A percentile compares a stretch with the other conserved stretches of the same genome.
Conservation (phyloP, 2,888 invertebrate species). For the Digitonthophagus gazella region DNA sequence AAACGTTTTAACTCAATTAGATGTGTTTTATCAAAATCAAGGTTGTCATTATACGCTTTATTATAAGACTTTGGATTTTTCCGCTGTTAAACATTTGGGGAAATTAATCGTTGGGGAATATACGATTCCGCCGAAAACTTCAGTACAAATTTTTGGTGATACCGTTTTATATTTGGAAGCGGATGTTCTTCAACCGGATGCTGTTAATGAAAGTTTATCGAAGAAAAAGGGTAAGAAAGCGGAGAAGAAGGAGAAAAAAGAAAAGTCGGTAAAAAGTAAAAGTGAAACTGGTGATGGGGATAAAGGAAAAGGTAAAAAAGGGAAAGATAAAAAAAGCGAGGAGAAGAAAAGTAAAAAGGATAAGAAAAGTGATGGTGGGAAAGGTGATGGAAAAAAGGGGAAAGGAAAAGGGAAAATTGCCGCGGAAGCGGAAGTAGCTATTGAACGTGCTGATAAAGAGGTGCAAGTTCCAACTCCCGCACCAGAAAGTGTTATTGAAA, state of each 20-base stretch:
- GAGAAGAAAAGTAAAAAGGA: constrained; percentile 30
- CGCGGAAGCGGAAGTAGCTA: constrained; percentile 27
- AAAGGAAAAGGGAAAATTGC: constrained; percentile 30
- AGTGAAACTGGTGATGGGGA: too few relatives aligned
- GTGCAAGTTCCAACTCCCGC: constrained; percentile 43
- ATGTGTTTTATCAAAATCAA: constrained; percentile 59
- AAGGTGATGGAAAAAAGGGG: constrained; percentile 29
- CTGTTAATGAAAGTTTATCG: constrained; percentile 25
- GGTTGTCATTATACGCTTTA: constrained; percentile 61
- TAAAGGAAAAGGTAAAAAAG: constrained; percentile 25
- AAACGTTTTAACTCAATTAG: constrained; percentile 53
- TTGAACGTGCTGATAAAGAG: constrained; percentile 41
- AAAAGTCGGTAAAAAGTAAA: too few relatives aligned
- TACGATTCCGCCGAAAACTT: constrained; percentile 44
- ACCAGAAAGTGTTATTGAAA: constrained; percentile 30
- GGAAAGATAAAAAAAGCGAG: too few relatives aligned
- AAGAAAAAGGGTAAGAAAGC: constrained; percentile 31
- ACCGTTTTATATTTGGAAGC: constrained; percentile 36
- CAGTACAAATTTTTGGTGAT: constrained; percentile 50
- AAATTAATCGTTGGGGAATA: constrained; percentile 50
- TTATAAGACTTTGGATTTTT: constrained; percentile 57
- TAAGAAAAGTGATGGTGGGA: constrained; percentile 28
- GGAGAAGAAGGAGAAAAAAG: constrained; percentile 23
- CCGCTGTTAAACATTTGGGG: constrained; percentile 53
- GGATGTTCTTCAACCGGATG: constrained; percentile 23